A percentile compares a stretch with the other conserved stretches of the same genome.
Conservation (phyloP, 2,888 invertebrate genomes). For the Rutpela maculata region DNA sequence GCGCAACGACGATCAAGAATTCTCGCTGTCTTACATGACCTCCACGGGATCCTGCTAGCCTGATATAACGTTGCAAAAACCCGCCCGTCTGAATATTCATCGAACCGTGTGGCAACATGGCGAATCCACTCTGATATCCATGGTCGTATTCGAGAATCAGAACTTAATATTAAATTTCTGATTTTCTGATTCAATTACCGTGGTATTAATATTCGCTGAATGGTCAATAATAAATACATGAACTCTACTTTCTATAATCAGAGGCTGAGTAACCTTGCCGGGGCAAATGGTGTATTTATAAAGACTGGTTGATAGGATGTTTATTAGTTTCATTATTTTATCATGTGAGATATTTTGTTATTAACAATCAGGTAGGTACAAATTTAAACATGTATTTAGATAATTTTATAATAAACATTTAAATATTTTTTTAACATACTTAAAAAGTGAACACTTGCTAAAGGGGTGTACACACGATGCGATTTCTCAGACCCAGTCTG, state of each 20-base stretch:
- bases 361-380: no score
- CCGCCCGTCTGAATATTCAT: constrained; percentile 20
- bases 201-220: background rate
- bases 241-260: no score
- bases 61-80: constrained; percentile 24
- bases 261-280: background rate
- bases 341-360: no score
- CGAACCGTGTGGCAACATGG: constrained; percentile 24
- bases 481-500: no score
- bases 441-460: no score
- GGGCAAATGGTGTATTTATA: no score
- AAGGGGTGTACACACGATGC: no score
- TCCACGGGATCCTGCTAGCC: constrained; percentile 46
- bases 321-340: no score
- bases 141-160: background rate
- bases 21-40: constrained; percentile 31
- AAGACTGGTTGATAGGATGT: no score
- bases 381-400: no score
- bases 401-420: no score
- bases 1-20: constrained; percentile 42
- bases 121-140: background rate
- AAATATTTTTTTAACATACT: no score
- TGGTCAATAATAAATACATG: background rate
- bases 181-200: background rate
- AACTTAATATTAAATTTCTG: background rate